These are phyloP conservation scores for Polyodon spathula DNA, from an alignment of 2,113 vertebrate genomes.

Conservation along the genomic window DNA sequence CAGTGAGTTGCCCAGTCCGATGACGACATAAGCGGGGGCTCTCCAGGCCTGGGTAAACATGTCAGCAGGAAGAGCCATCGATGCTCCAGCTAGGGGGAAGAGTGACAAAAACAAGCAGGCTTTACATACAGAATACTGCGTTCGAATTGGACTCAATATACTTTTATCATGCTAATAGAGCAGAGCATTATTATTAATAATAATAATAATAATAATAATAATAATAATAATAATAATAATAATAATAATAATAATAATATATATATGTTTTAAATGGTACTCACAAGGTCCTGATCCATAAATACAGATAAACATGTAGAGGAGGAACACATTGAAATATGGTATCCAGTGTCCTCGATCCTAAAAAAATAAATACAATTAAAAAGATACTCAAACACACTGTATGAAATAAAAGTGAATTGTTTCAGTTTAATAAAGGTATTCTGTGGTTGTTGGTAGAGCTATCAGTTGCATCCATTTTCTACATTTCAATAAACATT, in stretches of 20 bases:
- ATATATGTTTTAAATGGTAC: too few relatives aligned
- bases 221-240: too few relatives aligned
- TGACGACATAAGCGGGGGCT: constrained; percentile 58
- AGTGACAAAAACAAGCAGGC: not conserved
- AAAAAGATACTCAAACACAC: not conserved
- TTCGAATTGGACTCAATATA: too few relatives aligned
- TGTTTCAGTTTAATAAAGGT: too few relatives aligned
- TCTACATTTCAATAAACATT: too few relatives aligned
- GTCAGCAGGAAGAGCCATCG: constrained; percentile 56
- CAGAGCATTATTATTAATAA: too few relatives aligned
- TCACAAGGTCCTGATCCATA: constrained; percentile 63
- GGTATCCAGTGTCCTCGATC: constrained; percentile 48
- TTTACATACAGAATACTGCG: not conserved
- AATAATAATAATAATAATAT: too few relatives aligned
- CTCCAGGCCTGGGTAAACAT: constrained; percentile 69
- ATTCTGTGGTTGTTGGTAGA: too few relatives aligned
- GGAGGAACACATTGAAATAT: constrained; percentile 53
- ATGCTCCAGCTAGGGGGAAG: constrained; percentile 46
- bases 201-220: too few relatives aligned
- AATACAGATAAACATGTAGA: constrained; percentile 60
- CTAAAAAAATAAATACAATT: constrained; percentile 31
- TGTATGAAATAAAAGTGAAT: not conserved
- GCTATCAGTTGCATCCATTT: too few relatives aligned
- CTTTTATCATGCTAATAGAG: not conserved
- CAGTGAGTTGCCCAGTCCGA: constrained; percentile 51